Evolutionary conservation across 2,888 invertebrate species (phyloP).

Genomic region (Eupithecia subfuscata): DNA sequence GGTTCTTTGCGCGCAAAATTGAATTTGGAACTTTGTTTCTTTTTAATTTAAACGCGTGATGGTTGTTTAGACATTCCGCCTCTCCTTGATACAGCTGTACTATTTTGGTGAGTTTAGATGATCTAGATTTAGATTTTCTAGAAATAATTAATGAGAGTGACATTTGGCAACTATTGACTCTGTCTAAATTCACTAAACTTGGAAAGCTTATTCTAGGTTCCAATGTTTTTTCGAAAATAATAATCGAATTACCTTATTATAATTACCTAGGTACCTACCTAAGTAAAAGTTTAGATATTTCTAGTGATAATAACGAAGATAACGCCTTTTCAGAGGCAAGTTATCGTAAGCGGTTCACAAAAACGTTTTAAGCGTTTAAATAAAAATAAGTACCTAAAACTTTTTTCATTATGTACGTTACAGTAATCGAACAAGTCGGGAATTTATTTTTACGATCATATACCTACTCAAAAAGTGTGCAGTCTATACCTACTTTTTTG

Average conservation of each 20-base stretch:
- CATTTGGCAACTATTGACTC: background rate
- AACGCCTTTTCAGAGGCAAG: background rate
- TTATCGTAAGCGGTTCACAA: background rate
- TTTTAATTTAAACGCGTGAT: slow-evolving; percentile 25
- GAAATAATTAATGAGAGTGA: background rate
- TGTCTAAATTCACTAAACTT: background rate
- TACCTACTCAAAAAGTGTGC: background rate
- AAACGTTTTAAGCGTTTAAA: background rate
- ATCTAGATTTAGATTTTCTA: slow-evolving; percentile 4
- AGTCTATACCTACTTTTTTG: background rate
- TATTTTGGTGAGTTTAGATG: slow-evolving; percentile 52
- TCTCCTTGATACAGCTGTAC: background rate
- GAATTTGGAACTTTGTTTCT: slow-evolving; percentile 23
- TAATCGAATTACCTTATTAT: background rate
- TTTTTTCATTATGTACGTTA: background rate
- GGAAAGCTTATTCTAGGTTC: background rate
- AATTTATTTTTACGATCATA: background rate
- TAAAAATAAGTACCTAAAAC: background rate
- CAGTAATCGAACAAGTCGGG: background rate
- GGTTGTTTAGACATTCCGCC: slow-evolving; percentile 17
- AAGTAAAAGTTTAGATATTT: background rate
- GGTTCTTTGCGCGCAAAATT: slow-evolving; percentile 23
- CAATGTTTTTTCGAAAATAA: background rate
- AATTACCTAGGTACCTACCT: no score
- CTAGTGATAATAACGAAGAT: background rate